A percentile compares a stretch with the other conserved stretches of the same genome.
These are phyloP conservation scores for Gymnoscopelus microlampas DNA, from an alignment of 2,797 vertebrate genomes.

Conservation along the genomic window DNA sequence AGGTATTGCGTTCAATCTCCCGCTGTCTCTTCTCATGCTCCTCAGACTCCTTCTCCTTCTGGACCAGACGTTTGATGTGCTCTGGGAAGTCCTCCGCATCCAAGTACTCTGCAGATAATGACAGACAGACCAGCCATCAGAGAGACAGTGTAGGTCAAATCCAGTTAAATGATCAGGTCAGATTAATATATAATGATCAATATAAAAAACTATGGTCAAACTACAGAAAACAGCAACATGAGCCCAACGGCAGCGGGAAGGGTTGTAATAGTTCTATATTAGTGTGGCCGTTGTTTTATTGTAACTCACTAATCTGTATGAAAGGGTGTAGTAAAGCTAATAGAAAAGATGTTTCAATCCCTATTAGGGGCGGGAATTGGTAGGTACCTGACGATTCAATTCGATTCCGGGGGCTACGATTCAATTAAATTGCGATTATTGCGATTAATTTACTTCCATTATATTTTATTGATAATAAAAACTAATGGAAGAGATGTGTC, in stretches of 20 bases:
- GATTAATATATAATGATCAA: slow-evolving; percentile 1
- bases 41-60: slow-evolving; percentile 95
- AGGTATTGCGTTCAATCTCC: slow-evolving; percentile 98
- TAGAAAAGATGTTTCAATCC: too few species aligned
- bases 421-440: too few species aligned
- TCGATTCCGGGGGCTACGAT: too few species aligned
- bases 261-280: background rate
- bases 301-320: background rate
- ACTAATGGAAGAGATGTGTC: too few species aligned
- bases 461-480: too few species aligned
- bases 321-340: background rate
- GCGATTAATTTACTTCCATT: too few species aligned
- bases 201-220: background rate
- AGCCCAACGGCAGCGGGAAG: background rate
- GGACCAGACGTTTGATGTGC: slow-evolving; percentile 93
- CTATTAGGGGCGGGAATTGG: too few species aligned
- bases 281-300: background rate
- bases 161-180: background rate
- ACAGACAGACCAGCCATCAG: slow-evolving; percentile 19
- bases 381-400: too few species aligned
- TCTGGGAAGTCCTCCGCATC: slow-evolving; percentile 92
- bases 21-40: slow-evolving; percentile 97
- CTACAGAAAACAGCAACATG: background rate
- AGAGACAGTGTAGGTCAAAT: background rate
- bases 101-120: slow-evolving; percentile 87